phyloP scores from a whole-genome alignment of 2,888 invertebrate species.

The Stegana nigrithorax region DNA sequence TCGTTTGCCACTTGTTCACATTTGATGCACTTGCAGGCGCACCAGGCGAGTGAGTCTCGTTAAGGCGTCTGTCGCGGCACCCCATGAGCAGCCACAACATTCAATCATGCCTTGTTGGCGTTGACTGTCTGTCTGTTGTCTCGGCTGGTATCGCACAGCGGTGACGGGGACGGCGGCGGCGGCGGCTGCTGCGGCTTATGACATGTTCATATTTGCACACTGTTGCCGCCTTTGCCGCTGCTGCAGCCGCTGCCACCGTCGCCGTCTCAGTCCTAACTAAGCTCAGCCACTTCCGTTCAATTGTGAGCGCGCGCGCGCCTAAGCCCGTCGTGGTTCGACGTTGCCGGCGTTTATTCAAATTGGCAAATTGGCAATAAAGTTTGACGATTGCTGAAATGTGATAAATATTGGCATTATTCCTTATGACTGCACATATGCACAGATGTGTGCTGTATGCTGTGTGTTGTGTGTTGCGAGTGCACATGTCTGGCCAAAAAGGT shows the following conservation, averaged over 20 bases:
- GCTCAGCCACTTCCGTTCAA: constrained; percentile 7
- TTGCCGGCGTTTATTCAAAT: constrained; percentile 43
- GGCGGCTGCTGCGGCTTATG: not conserved
- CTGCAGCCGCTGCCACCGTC: not conserved
- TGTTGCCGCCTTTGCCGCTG: not conserved
- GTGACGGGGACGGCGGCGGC: too few relatives aligned
- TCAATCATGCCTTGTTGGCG: too few relatives aligned
- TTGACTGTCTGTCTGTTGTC: too few relatives aligned
- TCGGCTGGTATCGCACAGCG: too few relatives aligned
- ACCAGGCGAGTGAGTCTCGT: too few relatives aligned
- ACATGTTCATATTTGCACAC: constrained; percentile 1
- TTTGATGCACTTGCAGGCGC: too few relatives aligned
- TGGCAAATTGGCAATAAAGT: constrained; percentile 57
- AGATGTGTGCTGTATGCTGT: not conserved
- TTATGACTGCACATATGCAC: constrained; percentile 24
- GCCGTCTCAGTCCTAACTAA: not conserved
- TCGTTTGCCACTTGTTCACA: too few relatives aligned
- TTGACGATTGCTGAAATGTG: constrained; percentile 31
- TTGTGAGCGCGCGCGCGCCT: constrained; percentile 17
- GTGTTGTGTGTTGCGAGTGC: too few relatives aligned
- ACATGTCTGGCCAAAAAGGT: constrained; percentile 21
- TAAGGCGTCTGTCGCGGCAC: not conserved
- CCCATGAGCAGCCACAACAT: not conserved
- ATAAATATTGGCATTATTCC: constrained; percentile 54
- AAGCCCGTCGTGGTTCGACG: constrained; percentile 13